phyloP scores from a whole-genome alignment of 2,113 vertebrate genomes.

The Hippocampus zosterae region DNA sequence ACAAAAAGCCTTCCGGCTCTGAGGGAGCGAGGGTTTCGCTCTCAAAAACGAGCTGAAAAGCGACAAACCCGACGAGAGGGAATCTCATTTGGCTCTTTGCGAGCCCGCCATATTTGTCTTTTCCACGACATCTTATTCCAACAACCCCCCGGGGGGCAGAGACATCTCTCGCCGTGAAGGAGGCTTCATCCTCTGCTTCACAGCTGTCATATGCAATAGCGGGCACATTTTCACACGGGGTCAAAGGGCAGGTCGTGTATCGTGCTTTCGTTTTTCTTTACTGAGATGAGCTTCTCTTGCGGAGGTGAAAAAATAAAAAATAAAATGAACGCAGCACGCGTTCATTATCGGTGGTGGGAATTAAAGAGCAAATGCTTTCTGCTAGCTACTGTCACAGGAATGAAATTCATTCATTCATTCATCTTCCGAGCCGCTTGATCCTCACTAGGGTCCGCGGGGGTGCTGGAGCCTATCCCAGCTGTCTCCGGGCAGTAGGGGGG shows the following conservation, averaged over 20 bases:
- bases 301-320: not conserved
- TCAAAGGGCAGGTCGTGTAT: slow-evolving; percentile 31
- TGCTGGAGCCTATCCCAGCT: no score
- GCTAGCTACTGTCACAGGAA: not conserved
- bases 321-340: not conserved
- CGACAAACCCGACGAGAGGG: slow-evolving; percentile 32
- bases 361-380: not conserved
- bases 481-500: no score
- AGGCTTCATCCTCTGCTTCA: slow-evolving; percentile 40
- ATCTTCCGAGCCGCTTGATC: no score
- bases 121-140: slow-evolving; percentile 56
- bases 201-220: slow-evolving; percentile 29
- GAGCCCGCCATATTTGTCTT: slow-evolving; percentile 30
- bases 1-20: slow-evolving; percentile 20
- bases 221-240: slow-evolving; percentile 32
- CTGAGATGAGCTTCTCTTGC: no score
- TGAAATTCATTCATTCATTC: no score
- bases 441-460: no score
- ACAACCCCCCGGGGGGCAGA: slow-evolving; percentile 35
- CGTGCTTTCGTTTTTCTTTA: not conserved
- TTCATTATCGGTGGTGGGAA: not conserved
- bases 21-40: slow-evolving; percentile 17
- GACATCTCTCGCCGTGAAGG: slow-evolving; percentile 18
- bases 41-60: slow-evolving; percentile 21
- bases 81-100: slow-evolving; percentile 37